Conservation (phyloP, 2,797 vertebrate species). For the Hippoglossus hippoglossus region DNA sequence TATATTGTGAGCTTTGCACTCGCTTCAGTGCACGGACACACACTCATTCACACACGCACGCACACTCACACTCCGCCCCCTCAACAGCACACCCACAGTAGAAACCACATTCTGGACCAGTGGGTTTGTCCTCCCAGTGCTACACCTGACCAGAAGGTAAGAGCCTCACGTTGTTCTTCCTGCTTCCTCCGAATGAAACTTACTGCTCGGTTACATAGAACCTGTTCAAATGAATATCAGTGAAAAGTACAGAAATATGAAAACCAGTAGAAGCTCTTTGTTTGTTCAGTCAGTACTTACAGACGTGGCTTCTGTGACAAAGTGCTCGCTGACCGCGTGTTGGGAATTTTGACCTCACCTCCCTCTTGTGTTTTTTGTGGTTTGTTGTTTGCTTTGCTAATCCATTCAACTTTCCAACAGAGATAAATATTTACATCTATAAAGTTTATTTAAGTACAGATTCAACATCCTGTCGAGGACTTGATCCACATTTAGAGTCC, state of each 20-base stretch:
- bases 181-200: neutral
- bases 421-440: too few species aligned
- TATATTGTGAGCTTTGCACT: conserved; percentile 17
- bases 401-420: neutral
- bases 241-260: neutral
- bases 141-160: conserved; percentile 70
- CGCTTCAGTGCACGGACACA: neutral
- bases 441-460: neutral
- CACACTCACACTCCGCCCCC: conserved; percentile 35
- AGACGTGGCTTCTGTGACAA: conserved; percentile 10
- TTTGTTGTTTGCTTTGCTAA: neutral
- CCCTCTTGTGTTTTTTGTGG: neutral
- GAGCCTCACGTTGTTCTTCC: conserved; percentile 4
- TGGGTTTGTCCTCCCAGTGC: conserved; percentile 39
- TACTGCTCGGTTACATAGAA: neutral
- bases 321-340: conserved; percentile 17
- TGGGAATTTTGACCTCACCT: conserved; percentile 38
- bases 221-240: neutral
- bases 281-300: conserved; percentile 45
- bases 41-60: conserved; percentile 19
- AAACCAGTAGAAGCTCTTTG: neutral
- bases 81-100: conserved; percentile 59
- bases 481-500: neutral
- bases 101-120: conserved; percentile 65
- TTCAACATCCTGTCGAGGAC: neutral